These are phyloP conservation scores for Dasyornis broadbenti DNA, from an alignment of 2,113 vertebrate genomes.

Conservation along the genomic window DNA sequence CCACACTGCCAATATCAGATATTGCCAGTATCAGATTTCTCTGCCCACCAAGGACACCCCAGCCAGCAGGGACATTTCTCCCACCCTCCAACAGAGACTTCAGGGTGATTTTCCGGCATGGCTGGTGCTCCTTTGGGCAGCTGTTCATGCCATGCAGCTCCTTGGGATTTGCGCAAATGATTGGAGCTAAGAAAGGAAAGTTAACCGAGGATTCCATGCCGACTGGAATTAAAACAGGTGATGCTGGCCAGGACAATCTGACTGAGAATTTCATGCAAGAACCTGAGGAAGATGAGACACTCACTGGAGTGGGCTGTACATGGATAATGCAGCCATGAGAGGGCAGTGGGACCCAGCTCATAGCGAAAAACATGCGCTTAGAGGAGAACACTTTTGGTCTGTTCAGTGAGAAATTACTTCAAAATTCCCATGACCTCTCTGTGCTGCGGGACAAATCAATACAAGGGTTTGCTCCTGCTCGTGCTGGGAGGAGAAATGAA, in stretches of 20 bases:
- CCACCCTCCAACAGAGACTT: neutral
- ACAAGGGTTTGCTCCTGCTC: neutral
- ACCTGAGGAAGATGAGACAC: neutral
- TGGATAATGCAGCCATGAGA: neutral
- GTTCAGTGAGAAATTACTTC: neutral
- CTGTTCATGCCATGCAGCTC: neutral
- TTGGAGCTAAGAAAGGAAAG: neutral
- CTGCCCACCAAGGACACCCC: neutral
- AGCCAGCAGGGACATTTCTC: neutral
- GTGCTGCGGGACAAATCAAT: neutral
- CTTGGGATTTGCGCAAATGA: neutral
- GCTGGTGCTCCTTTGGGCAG: neutral
- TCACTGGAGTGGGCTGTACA: no score
- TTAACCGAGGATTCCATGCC: neutral
- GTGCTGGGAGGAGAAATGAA: neutral
- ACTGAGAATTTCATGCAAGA: neutral
- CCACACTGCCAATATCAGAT: neutral
- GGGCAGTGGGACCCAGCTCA: neutral
- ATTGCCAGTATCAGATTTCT: neutral
- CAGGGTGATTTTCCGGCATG: neutral
- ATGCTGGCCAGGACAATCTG: no score
- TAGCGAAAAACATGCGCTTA: accelerated
- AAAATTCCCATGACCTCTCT: neutral
- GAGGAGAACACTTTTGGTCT: neutral
- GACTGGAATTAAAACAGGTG: neutral